phyloP scores from a whole-genome alignment of 2,888 invertebrate genomes.

The Xylota segnis region DNA sequence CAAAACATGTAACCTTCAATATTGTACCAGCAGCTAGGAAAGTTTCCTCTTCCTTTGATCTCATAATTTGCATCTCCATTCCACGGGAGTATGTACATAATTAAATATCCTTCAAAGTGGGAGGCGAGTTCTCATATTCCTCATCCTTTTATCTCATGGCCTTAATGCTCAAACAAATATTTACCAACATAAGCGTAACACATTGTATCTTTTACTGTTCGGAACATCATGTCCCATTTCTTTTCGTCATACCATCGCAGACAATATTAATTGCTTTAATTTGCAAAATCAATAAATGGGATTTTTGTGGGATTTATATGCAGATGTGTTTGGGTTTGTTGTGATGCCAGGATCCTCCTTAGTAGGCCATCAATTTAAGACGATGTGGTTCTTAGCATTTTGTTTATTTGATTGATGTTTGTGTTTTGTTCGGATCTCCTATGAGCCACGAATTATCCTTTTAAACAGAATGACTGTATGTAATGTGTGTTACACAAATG shows the following conservation, averaged over 20 bases:
- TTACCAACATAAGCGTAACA: background rate
- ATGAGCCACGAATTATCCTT: background rate
- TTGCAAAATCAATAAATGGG: conserved; percentile 27
- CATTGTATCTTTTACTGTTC: background rate
- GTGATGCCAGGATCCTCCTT: background rate
- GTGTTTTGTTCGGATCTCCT: background rate
- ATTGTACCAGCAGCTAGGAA: too few species aligned
- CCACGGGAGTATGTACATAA: too few species aligned
- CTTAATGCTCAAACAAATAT: too few species aligned
- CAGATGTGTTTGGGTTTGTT: background rate
- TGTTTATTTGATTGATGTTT: background rate
- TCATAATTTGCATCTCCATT: too few species aligned
- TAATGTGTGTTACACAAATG: background rate
- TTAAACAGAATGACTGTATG: background rate
- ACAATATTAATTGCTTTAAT: conserved; percentile 13
- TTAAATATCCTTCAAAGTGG: too few species aligned
- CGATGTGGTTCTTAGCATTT: conserved; percentile 1
- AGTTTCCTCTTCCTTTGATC: too few species aligned
- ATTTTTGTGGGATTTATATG: background rate
- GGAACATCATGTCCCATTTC: background rate
- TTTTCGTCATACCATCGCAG: conserved; percentile 1
- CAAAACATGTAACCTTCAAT: too few species aligned
- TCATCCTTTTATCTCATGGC: too few species aligned
- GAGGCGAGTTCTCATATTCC: too few species aligned
- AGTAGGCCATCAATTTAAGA: background rate